A percentile compares a stretch with the other conserved stretches of the same genome.
Conservation (phyloP, 2,888 invertebrate species). For the Pterobdella sp. region DNA sequence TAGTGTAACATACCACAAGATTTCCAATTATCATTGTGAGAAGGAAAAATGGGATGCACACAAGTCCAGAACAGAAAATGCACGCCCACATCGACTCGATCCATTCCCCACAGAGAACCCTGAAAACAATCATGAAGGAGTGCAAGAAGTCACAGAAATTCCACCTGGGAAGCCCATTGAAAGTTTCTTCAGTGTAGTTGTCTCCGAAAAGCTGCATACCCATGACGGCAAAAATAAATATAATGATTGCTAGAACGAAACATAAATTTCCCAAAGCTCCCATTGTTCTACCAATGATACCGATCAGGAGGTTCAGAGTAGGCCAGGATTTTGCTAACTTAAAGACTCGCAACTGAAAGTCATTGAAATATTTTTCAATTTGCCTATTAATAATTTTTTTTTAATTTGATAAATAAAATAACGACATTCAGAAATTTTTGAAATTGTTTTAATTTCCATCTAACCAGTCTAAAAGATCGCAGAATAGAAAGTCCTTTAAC, state of each 20-base stretch:
- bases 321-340: constrained; percentile 99
- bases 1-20: constrained; percentile 75
- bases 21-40: constrained; percentile 97
- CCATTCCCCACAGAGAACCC: constrained; percentile 97
- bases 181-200: constrained; percentile 64
- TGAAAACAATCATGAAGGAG: constrained; percentile 97
- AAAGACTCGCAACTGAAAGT: constrained; percentile 89
- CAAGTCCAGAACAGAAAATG: constrained; percentile 76
- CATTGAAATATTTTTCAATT: too few relatives aligned
- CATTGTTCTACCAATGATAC: constrained; percentile 94
- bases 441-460: too few relatives aligned
- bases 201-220: constrained; percentile 92
- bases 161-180: constrained; percentile 70
- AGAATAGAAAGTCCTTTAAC: constrained; percentile 93
- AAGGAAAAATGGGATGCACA: constrained; percentile 96
- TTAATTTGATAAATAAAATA: not conserved
- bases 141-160: constrained; percentile 97
- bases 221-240: constrained; percentile 99
- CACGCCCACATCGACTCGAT: constrained; percentile 99
- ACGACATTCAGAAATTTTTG: too few relatives aligned
- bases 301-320: constrained; percentile 91
- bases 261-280: constrained; percentile 92
- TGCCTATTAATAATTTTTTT: not conserved
- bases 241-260: constrained; percentile 94
- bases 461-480: constrained; percentile 93